These are phyloP conservation scores for Eudemis profundana DNA, from an alignment of 2,888 invertebrate genomes.

Conservation along the genomic window DNA sequence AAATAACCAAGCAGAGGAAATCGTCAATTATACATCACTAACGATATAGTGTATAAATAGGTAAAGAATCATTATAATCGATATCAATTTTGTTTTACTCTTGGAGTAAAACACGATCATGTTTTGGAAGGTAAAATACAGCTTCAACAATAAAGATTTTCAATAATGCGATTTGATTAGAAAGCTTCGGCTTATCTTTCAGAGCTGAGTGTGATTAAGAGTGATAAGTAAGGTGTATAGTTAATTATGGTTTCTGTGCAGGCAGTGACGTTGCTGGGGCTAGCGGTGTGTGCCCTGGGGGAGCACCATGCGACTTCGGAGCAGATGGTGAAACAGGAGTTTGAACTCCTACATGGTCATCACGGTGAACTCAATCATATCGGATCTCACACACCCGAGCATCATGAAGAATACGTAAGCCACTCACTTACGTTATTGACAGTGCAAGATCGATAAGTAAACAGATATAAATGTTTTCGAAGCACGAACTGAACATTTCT, in stretches of 20 bases:
- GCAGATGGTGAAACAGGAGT: conserved; percentile 57
- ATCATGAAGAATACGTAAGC: conserved; percentile 78
- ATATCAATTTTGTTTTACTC: conserved; percentile 42
- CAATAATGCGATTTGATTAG: not conserved
- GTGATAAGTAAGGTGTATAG: not conserved
- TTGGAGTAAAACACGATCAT: conserved; percentile 62
- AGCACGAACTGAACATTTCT: no score
- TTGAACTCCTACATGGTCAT: conserved; percentile 54
- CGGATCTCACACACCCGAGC: conserved; percentile 63
- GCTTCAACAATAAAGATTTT: not conserved
- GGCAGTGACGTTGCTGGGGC: conserved; percentile 59
- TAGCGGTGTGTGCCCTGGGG: conserved; percentile 47
- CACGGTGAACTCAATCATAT: conserved; percentile 65
- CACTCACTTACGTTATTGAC: not conserved
- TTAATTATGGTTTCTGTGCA: conserved; percentile 49
- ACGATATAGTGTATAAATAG: conserved; percentile 66
- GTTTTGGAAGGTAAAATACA: conserved; percentile 69
- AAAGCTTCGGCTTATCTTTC: not conserved
- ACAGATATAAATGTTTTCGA: not conserved
- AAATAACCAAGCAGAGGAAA: conserved; percentile 54
- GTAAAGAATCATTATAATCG: conserved; percentile 24
- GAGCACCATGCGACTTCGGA: conserved; percentile 64
- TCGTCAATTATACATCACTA: conserved; percentile 59
- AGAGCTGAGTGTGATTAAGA: not conserved
- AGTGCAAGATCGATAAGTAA: not conserved